Evolutionary conservation across 2,113 vertebrate genomes (phyloP).

Genomic region (Rhinolophus ferrumequinum): DNA sequence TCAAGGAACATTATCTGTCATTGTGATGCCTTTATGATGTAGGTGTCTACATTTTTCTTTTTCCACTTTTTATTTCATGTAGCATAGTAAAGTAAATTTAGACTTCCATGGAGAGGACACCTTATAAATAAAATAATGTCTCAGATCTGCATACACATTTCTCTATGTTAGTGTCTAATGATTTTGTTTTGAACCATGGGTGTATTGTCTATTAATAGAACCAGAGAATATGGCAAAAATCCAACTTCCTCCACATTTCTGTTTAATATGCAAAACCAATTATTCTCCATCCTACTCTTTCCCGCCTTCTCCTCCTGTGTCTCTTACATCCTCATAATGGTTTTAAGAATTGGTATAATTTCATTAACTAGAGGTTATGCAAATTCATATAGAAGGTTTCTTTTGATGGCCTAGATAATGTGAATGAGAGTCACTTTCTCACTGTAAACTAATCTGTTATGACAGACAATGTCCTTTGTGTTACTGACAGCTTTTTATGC

Average conservation of each 20-base stretch:
- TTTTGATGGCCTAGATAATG: slow-evolving; percentile 43
- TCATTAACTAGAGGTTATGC: slow-evolving; percentile 22
- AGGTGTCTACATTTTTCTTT: slow-evolving; percentile 18
- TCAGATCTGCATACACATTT: slow-evolving; percentile 17
- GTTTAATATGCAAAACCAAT: slow-evolving; percentile 68
- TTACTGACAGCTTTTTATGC: slow-evolving; percentile 42
- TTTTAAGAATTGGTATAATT: slow-evolving; percentile 40
- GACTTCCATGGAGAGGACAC: neutral
- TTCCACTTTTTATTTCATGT: slow-evolving; percentile 36
- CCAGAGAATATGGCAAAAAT: slow-evolving; percentile 55
- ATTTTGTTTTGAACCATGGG: slow-evolving; percentile 44
- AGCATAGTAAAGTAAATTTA: slow-evolving; percentile 49
- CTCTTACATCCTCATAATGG: slow-evolving; percentile 52
- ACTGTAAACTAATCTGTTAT: slow-evolving; percentile 4
- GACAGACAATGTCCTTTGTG: slow-evolving; percentile 4
- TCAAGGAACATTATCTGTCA: slow-evolving; percentile 28
- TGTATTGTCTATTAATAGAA: slow-evolving; percentile 55
- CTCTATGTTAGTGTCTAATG: slow-evolving; percentile 53
- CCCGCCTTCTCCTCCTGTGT: slow-evolving; percentile 43
- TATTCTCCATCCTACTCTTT: slow-evolving; percentile 45
- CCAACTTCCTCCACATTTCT: slow-evolving; percentile 57
- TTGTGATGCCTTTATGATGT: slow-evolving; percentile 45
- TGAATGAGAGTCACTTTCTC: slow-evolving; percentile 51
- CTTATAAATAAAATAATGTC: slow-evolving; percentile 60
- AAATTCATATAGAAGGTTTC: slow-evolving; percentile 50